These are phyloP conservation scores for Alviniconcha strummeri DNA, from an alignment of 2,888 invertebrate species.

Conservation along the genomic window DNA sequence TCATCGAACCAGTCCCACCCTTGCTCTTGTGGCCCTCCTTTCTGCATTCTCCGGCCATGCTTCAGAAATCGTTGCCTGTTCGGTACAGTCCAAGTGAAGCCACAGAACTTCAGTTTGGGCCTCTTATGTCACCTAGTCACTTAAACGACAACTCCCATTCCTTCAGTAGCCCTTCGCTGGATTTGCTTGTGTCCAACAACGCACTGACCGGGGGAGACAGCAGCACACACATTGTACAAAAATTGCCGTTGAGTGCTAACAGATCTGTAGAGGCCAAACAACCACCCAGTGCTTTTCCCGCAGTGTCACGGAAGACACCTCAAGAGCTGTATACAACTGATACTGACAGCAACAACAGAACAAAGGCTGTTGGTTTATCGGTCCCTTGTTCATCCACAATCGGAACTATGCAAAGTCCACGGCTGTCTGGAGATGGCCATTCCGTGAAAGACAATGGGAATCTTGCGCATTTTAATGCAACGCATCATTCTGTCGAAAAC, in stretches of 20 bases:
- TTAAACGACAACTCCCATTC: neutral
- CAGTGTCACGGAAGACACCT: too few species aligned
- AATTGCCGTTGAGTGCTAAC: neutral
- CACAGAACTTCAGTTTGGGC: neutral
- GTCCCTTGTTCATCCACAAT: too few species aligned
- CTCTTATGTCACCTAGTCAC: neutral
- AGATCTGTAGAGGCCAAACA: neutral
- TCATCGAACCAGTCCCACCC: neutral
- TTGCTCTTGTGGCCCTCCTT: neutral
- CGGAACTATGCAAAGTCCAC: too few species aligned
- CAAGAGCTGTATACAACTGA: too few species aligned
- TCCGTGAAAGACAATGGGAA: too few species aligned
- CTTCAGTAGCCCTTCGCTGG: neutral
- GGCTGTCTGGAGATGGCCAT: too few species aligned
- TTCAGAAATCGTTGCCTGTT: neutral
- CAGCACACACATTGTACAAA: neutral
- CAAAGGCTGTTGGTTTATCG: too few species aligned
- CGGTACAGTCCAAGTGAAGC: neutral
- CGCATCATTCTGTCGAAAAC: too few species aligned
- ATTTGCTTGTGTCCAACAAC: slow-evolving; percentile 18
- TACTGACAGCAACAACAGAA: too few species aligned
- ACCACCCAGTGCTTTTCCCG: neutral
- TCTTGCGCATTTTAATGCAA: too few species aligned
- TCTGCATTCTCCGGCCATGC: neutral
- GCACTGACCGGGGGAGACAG: neutral